Percentiles rank a stretch among this genome's conserved stretches.
These are phyloP conservation scores for Psilopogon haemacephalus DNA, from an alignment of 2,113 vertebrate species.

Conservation along the genomic window DNA sequence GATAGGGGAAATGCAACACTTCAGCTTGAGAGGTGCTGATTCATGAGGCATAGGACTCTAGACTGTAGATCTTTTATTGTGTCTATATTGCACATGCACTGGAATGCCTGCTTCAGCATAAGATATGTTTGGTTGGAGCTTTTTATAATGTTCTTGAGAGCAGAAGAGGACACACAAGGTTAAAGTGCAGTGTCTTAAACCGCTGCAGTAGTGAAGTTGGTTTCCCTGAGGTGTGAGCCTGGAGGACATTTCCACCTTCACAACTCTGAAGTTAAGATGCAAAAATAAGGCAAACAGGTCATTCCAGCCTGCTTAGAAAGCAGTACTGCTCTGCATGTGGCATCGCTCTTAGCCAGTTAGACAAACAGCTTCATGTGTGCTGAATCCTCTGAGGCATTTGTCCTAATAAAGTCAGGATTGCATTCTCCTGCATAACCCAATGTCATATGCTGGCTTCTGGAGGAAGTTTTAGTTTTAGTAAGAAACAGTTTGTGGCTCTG, in stretches of 20 bases:
- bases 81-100: too few relatives aligned
- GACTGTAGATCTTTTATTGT: neutral
- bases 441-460: neutral
- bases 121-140: neutral
- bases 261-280: neutral
- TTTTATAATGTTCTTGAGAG: neutral
- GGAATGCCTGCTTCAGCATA: fast-evolving
- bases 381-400: neutral
- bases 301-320: neutral
- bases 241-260: neutral
- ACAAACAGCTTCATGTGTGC: neutral
- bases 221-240: neutral
- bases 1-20: neutral
- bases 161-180: neutral
- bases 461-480: neutral
- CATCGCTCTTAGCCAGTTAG: neutral
- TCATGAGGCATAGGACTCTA: neutral
- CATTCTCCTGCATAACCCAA: neutral
- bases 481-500: neutral
- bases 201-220: neutral
- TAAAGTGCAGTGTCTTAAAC: neutral
- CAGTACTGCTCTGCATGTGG: neutral
- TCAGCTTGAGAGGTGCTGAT: neutral
- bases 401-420: neutral
- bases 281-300: neutral